Conservation (phyloP, 2,113 vertebrate genomes). For the Ameiurus melas region DNA sequence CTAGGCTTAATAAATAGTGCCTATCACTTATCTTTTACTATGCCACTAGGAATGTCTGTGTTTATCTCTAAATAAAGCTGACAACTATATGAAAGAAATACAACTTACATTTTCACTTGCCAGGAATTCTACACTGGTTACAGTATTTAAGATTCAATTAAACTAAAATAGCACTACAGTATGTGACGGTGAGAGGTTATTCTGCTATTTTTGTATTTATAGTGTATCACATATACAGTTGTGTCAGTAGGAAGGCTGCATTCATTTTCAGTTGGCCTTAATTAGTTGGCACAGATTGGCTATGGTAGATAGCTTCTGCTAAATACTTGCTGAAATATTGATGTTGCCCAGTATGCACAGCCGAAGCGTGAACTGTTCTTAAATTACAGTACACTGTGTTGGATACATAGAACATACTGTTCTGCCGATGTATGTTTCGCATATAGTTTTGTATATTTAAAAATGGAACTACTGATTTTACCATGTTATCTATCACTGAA, state of each 20-base stretch:
- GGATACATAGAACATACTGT: neutral
- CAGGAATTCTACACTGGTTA: neutral
- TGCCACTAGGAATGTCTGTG: slow-evolving; percentile 2
- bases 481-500: neutral
- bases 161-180: neutral
- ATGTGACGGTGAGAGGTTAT: neutral
- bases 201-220: neutral
- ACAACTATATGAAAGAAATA: neutral
- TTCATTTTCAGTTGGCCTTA: slow-evolving; percentile 36
- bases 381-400: slow-evolving; percentile 39
- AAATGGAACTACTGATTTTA: neutral
- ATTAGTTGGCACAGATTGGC: slow-evolving; percentile 33
- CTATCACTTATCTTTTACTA: slow-evolving; percentile 11
- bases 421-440: neutral
- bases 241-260: neutral
- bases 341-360: slow-evolving; percentile 46
- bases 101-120: neutral
- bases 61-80: slow-evolving; percentile 9
- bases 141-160: neutral
- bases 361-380: slow-evolving; percentile 40
- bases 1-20: neutral
- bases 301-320: slow-evolving; percentile 41
- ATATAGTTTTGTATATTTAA: neutral
- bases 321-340: slow-evolving; percentile 52
- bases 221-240: neutral